These are phyloP conservation scores for Enteromius argenteus DNA, from an alignment of 2,797 vertebrate genomes.

Conservation along the genomic window DNA sequence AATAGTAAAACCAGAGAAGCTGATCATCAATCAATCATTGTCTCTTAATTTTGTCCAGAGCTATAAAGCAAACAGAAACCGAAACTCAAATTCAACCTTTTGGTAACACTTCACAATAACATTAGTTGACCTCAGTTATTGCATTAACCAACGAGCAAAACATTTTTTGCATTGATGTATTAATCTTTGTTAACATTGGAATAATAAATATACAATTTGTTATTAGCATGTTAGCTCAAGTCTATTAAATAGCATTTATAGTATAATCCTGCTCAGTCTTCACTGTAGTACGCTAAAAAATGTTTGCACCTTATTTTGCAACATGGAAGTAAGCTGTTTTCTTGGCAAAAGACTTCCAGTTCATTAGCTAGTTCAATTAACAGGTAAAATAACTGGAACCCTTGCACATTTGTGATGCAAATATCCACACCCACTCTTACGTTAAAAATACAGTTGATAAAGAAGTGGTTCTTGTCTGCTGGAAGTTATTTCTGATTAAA, in stretches of 20 bases:
- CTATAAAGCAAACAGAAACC: not conserved
- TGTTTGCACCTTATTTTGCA: not conserved
- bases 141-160: not conserved
- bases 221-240: too few species aligned
- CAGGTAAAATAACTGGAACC: not conserved
- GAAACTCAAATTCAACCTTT: not conserved
- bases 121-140: not conserved
- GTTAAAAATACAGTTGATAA: not conserved
- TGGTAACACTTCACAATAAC: not conserved
- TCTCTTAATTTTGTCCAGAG: not conserved
- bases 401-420: not conserved
- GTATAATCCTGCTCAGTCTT: too few species aligned
- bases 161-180: not conserved
- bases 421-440: not conserved
- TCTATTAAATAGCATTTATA: not conserved
- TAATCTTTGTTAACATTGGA: not conserved
- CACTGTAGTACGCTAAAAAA: not conserved
- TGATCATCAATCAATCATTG: not conserved
- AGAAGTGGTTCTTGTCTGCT: not conserved
- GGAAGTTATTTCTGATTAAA: not conserved
- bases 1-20: not conserved
- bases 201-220: too few species aligned
- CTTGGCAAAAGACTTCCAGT: not conserved
- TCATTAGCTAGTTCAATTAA: not conserved
- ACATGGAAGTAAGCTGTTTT: not conserved